Evolutionary conservation across 2,113 vertebrate species (phyloP), one percentile per base, ranked within the genome.

Genomic region (Ochotona curzoniae): DNA sequence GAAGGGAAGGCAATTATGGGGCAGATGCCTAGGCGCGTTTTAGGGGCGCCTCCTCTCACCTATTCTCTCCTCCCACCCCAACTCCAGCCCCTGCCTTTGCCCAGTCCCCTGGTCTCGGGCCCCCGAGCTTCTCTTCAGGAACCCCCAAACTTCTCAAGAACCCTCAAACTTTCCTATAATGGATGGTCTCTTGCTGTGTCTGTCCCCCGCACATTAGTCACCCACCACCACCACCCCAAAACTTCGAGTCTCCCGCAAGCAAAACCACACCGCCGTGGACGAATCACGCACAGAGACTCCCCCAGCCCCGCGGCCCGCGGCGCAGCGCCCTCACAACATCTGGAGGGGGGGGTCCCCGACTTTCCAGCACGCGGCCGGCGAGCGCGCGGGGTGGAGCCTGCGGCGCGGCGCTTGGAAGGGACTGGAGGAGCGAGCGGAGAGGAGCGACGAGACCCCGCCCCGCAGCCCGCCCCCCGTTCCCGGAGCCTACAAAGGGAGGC

Each of bases 401-500:
- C 1, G 3, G 63, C 17, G 7, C 44, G 1, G 38, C 38, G 38
- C 38, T 44, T 3, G 38, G 38, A 44, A 44, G 38, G 38, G 38
- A 44, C 38, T 44, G 38, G 38, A 44, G 38, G 38, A 6, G 38
- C 38, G 38, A 44, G 38, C 38, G 38, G 38, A 35, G 84, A 89
- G 93, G 95, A 92, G 90, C 15, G 79, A 82, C 85, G n/a, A 54
- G 84, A 47, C 71, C 76, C 8, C 70, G 1, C 87, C 32, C 82
- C 61, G 2, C 35, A 35, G 14, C 76, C 8, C 70, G 1, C 35
- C 7, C 83, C 79, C 57, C 5, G 10, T 44, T n/a, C 32, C 13
- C 2, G 6, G 25, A 92, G 35, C 57, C 86, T 94, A 96, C 96
- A 97, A 96, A 96, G 79, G 76, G 35, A 93, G 89, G 85, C 26